Base-by-base conservation (phyloP, 1,140 invertebrate species). In the Gryllus bimaculatus region DNA sequence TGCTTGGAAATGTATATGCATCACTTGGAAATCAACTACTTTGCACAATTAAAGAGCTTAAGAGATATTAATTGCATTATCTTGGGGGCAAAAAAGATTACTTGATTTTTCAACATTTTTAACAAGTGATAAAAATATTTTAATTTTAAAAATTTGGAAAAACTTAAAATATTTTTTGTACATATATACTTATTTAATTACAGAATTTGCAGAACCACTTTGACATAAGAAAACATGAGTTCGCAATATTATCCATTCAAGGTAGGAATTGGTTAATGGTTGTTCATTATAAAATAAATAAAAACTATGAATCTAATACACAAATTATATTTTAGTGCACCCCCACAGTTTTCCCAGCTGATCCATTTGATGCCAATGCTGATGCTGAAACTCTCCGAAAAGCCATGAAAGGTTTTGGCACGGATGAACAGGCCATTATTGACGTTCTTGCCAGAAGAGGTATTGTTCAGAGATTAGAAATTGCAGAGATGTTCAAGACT, bases 381-480 rank as follows among this genome's bases (percentile, higher is more conserved):
- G 97, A 98, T 90, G 97, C 96, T 3, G 92, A 92, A 79, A 90
- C 92, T 77, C 87, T 99, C 21, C 90, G 94, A 81, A 96, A 96
- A 84, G 96, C 97, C 5, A 98, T 99, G 95, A 96, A 97, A 86
- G 96, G 96, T 78, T 92, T 95, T 81, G 94, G 96, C 48, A 96
- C 95, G 5, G 94, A 98, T 86, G 96, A 98, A 85, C 93, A 95
- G 83, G 91, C 94, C 75, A 95, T 99, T 83, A 97, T 97, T 83
- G 93, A 96, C 83, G 91, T 98, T 5, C 87, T 98, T 8, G 94
- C 94, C 75, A 92, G 93, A 83, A 90, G 96, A 82, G 94, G 94
- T 79, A 95, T 95, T 83, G 92, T 94, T 18, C 96, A 98, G 86
- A 90, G 98, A 81, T 87, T 96, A 80, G 93, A 98, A 86, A 96